These are phyloP conservation scores for Tribolium freemani DNA, from an alignment of 2,888 invertebrate genomes.

Conservation along the genomic window DNA sequence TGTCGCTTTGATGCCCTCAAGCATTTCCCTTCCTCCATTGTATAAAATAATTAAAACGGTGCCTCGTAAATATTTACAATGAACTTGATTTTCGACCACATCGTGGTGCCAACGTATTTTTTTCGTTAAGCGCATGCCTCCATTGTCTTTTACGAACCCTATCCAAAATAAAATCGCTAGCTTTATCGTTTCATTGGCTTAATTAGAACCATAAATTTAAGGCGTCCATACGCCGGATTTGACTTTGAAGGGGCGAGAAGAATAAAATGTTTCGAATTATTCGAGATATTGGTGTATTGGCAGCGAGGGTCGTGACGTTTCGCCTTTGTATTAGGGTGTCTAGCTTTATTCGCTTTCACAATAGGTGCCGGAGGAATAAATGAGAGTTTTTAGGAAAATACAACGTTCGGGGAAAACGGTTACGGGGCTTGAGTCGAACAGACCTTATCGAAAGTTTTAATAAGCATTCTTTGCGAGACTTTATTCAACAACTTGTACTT, in stretches of 20 bases:
- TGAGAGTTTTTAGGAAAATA: background rate
- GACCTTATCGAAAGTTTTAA: background rate
- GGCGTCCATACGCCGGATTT: conserved; percentile 38
- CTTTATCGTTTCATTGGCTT: conserved; percentile 41
- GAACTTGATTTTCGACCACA: conserved; percentile 19
- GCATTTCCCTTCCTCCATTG: conserved; percentile 22
- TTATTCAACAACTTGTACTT: background rate
- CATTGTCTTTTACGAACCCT: conserved; percentile 21
- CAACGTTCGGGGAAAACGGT: background rate
- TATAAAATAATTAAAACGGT: conserved; percentile 32
- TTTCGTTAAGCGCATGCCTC: conserved; percentile 23
- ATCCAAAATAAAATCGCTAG: conserved; percentile 29
- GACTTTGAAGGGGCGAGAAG: conserved; percentile 1
- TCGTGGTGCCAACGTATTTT: background rate
- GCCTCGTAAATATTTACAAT: conserved; percentile 28
- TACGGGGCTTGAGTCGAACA: background rate
- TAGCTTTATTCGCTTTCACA: background rate
- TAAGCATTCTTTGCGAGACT: background rate
- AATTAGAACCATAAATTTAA: conserved; percentile 40
- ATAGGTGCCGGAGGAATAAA: background rate
- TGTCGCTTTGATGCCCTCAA: conserved; percentile 29
- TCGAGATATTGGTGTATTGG: background rate
- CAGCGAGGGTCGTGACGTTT: background rate
- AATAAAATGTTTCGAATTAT: conserved; percentile 26
- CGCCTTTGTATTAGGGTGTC: background rate